phyloP scores from a whole-genome alignment of 2,888 invertebrate species.

The Crossocerus cetratus region DNA sequence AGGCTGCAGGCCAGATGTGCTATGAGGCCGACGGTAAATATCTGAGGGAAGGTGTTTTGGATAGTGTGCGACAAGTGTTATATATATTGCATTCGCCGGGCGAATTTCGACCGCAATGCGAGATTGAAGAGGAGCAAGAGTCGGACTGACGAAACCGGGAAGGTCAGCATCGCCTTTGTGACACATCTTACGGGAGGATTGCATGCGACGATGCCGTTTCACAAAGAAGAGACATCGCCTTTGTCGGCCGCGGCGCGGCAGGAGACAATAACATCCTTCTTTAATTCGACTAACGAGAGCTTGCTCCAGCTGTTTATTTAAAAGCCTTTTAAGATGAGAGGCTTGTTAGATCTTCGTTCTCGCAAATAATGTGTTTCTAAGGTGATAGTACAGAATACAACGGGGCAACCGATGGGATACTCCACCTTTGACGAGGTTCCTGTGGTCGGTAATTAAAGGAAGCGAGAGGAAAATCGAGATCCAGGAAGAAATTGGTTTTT shows the following conservation, averaged over 20 bases:
- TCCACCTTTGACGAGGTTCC: constrained; percentile 15
- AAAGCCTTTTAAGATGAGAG: constrained; percentile 26
- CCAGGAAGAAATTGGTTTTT: constrained; percentile 30
- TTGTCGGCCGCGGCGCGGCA: not conserved
- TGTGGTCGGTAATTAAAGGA: constrained; percentile 35
- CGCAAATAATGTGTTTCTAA: not conserved
- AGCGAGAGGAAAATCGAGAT: constrained; percentile 21
- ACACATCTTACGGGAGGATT: too few relatives aligned
- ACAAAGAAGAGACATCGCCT: not conserved
- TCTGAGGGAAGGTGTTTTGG: constrained; percentile 32
- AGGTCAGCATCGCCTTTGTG: too few relatives aligned
- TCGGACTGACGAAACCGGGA: too few relatives aligned
- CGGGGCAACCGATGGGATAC: constrained; percentile 38
- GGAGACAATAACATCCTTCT: not conserved
- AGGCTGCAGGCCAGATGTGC: too few relatives aligned
- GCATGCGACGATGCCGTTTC: too few relatives aligned
- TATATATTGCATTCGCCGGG: constrained; percentile 14
- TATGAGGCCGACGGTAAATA: constrained; percentile 22
- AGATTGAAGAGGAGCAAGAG: not conserved
- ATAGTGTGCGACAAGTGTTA: constrained; percentile 12
- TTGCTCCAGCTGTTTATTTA: too few relatives aligned
- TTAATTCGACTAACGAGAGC: too few relatives aligned
- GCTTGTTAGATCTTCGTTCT: constrained; percentile 20
- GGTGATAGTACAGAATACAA: constrained; percentile 14
- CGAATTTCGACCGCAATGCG: too few relatives aligned